Percentiles rank a stretch among this genome's conserved stretches.
Conservation (phyloP, 92 coral and sea anemone species). For the Umimayanthus chanpuru region DNA sequence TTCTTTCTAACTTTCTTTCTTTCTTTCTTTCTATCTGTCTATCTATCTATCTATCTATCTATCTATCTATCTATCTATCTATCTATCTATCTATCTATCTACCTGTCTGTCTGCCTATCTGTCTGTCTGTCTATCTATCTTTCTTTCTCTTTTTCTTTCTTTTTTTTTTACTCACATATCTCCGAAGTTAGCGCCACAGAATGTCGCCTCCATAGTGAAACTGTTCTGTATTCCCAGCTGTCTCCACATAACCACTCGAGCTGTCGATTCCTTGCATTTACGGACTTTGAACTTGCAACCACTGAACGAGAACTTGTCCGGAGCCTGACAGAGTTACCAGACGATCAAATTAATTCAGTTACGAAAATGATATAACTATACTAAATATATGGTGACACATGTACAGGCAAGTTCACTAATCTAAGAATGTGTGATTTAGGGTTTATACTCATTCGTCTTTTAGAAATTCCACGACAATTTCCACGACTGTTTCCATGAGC, state of each 20-base stretch:
- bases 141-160: not conserved
- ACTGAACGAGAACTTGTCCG: constrained; percentile 95
- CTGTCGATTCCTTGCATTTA: constrained; percentile 96
- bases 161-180: constrained; percentile 77
- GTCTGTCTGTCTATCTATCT: not conserved
- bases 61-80: too few relatives aligned
- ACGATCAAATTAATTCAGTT: too few relatives aligned
- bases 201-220: constrained; percentile 99
- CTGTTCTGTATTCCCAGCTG: constrained; percentile 95
- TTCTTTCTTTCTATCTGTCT: too few relatives aligned
- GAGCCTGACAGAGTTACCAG: constrained; percentile 63
- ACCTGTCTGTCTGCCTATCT: too few relatives aligned
- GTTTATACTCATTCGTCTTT: too few relatives aligned
- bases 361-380: not conserved
- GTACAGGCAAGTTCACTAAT: not conserved
- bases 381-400: not conserved
- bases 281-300: constrained; percentile 98
- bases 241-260: constrained; percentile 99
- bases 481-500: too few relatives aligned
- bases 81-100: too few relatives aligned
- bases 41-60: too few relatives aligned
- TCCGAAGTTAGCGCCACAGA: constrained; percentile 98
- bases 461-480: too few relatives aligned
- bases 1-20: too few relatives aligned
- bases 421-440: not conserved